Conservation (phyloP, 2,113 vertebrate species). For the Gymnocephalus cernua region DNA sequence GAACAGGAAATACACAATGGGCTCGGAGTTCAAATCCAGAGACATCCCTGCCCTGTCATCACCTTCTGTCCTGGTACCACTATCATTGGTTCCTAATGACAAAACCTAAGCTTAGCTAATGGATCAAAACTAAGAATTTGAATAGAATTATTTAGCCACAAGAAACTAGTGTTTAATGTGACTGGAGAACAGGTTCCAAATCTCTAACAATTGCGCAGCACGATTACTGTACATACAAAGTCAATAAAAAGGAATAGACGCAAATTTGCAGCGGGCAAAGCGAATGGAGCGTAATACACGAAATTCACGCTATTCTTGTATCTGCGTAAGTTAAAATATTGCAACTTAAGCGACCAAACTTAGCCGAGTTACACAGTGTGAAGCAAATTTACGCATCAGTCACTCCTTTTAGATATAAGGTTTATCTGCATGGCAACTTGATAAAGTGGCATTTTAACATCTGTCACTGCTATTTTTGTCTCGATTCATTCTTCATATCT, state of each 20-base stretch:
- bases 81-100: background rate
- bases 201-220: no score
- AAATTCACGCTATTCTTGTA: no score
- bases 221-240: no score
- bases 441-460: background rate
- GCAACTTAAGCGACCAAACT: no score
- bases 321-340: no score
- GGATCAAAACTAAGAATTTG: background rate
- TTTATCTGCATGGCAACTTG: no score
- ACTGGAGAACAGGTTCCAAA: background rate
- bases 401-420: background rate
- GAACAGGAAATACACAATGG: constrained; percentile 79
- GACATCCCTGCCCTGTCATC: constrained; percentile 83
- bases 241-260: no score
- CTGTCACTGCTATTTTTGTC: background rate
- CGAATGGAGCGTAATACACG: no score
- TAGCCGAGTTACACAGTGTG: no score
- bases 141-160: background rate
- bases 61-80: constrained; percentile 86
- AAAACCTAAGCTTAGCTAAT: background rate
- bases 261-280: no score
- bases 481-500: background rate
- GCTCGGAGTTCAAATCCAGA: constrained; percentile 84
- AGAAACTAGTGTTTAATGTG: background rate
- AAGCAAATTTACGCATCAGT: background rate